A percentile compares a stretch with the other conserved stretches of the same genome.
phyloP scores from a whole-genome alignment of 1,140 invertebrate genomes.

The Drosophila tsacasi region DNA sequence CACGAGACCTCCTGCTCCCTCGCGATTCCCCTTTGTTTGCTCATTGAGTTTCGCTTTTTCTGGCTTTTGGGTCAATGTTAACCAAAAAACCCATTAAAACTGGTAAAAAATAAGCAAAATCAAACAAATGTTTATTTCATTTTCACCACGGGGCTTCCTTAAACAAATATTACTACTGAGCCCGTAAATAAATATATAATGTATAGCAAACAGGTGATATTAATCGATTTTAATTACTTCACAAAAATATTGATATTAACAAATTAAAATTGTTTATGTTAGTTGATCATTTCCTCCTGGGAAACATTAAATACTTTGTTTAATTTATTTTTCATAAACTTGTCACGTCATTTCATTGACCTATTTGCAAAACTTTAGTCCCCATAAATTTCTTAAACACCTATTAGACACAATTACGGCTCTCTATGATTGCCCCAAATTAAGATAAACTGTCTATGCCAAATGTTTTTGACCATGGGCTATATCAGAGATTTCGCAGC shows the following conservation, averaged over 20 bases:
- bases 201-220: not conserved
- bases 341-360: conserved; percentile 6
- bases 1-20: conserved; percentile 14
- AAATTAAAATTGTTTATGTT: too few species aligned
- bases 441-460: conserved; percentile 42
- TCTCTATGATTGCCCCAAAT: conserved; percentile 32
- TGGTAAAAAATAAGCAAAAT: not conserved
- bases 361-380: not conserved
- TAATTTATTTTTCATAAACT: not conserved
- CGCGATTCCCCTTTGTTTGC: conserved; percentile 17
- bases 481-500: conserved; percentile 4
- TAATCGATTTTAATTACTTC: not conserved
- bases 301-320: not conserved
- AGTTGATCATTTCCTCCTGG: not conserved
- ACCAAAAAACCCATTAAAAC: not conserved
- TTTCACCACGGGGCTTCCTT: not conserved
- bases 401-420: not conserved
- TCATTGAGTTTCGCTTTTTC: conserved; percentile 10
- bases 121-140: conserved; percentile 2
- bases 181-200: not conserved
- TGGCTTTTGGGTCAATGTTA: conserved; percentile 44
- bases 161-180: not conserved
- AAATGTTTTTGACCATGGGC: conserved; percentile 26
- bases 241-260: not conserved
- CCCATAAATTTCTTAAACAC: conserved; percentile 23